Percentiles rank a stretch among this genome's conserved stretches.
Conservation (phyloP, 1,140 invertebrate genomes). For the Sitobion miscanthi region DNA sequence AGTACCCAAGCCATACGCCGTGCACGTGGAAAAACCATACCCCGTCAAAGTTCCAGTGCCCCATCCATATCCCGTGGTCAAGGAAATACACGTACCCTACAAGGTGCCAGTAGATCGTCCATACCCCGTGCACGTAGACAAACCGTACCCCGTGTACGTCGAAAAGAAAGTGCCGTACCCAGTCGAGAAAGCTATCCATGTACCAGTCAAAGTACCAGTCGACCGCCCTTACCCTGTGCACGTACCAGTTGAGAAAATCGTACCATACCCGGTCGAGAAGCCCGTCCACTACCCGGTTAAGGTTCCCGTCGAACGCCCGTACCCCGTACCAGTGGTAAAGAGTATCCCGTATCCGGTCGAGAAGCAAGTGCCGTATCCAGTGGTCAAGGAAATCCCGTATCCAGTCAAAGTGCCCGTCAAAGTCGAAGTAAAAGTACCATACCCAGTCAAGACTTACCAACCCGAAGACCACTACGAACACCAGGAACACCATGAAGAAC, state of each 20-base stretch:
- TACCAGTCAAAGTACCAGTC: constrained; percentile 72
- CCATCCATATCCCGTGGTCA: constrained; percentile 66
- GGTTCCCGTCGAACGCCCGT: constrained; percentile 66
- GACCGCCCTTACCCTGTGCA: constrained; percentile 72
- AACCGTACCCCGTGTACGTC: constrained; percentile 60
- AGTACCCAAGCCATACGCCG: constrained; percentile 71
- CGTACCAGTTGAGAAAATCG: constrained; percentile 64
- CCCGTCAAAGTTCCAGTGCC: constrained; percentile 71
- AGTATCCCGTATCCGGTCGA: constrained; percentile 68
- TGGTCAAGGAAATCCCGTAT: constrained; percentile 68
- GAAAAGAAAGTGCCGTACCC: constrained; percentile 69
- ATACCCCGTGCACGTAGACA: constrained; percentile 64
- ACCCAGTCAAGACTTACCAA: constrained; percentile 69
- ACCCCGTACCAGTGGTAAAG: constrained; percentile 65
- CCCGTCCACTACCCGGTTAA: constrained; percentile 73
- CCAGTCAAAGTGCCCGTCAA: constrained; percentile 73
- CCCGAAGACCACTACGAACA: constrained; percentile 60
- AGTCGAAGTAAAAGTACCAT: constrained; percentile 74
- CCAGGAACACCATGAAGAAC: constrained; percentile 63
- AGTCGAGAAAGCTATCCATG: constrained; percentile 74
- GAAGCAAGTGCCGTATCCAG: constrained; percentile 79
- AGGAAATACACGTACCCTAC: constrained; percentile 59
- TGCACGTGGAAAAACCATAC: constrained; percentile 68
- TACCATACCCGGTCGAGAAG: constrained; percentile 68
- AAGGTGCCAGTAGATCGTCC: constrained; percentile 60